Evolutionary conservation across 1,140 invertebrate genomes (phyloP), one percentile per base, ranked within the genome.

Genomic region (Drosophila miranda): DNA sequence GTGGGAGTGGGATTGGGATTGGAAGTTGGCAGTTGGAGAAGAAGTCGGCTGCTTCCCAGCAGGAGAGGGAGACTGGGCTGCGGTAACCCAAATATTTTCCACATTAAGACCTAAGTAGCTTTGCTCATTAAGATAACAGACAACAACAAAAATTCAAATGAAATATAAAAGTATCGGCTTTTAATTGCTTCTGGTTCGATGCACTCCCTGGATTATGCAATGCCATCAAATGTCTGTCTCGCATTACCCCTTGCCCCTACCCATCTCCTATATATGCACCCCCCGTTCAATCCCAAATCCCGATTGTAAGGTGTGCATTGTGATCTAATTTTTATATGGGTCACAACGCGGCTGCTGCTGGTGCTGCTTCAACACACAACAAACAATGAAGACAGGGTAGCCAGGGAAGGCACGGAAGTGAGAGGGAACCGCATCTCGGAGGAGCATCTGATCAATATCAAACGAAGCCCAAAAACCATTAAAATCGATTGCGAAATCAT

Each of bases 21-120:
- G 4, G 34, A 11, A 38, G 34, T 5, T 38, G 4, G 34, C 3
- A 38, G 34, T 5, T 9, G 8, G 9, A 34, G 30, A 19, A 30
- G 7, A 30, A 8, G 3, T 11, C 11, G 11, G 34, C 34, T 38
- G 30, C 30, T 34, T 9, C 30, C 30, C 30, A 34, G 8, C 30
- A 11, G 30, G 9, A 34, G 30, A 9, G 30, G 34, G 34, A 38
- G 34, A 26, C 4, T 5, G 23, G 23, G 23, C 4, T 26, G 23
- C 4, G 23, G 58, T 75, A 74, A 67, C 76, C 77, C 51, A 75
- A 78, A 79, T 79, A 80, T 72, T 72, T 56, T 63, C 60, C 64
- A 80, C 77, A 79, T 79, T 80, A 75, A 80, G 71, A 38, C 76
- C 53, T 79, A 80, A 79, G 76, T 79, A 79, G 76, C 76, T 79